A percentile compares a stretch with the other conserved stretches of the same genome.
Conservation (phyloP, 2,888 invertebrate genomes). For the Metopia argyrocephala region DNA sequence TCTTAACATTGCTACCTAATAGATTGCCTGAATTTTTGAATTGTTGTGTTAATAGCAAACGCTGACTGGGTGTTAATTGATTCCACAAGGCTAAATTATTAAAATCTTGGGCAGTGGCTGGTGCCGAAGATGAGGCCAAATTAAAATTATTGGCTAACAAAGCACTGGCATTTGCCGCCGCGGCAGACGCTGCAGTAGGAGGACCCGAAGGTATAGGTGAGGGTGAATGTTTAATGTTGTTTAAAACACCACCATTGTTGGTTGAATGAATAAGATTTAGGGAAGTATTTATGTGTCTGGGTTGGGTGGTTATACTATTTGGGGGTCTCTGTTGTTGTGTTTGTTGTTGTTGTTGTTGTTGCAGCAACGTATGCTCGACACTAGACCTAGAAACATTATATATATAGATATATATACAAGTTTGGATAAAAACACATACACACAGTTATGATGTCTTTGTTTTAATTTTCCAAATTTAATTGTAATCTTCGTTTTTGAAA, state of each 20-base stretch:
- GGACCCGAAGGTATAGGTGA: slow-evolving; percentile 38
- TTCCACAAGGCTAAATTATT: slow-evolving; percentile 76
- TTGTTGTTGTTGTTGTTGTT: slow-evolving; percentile 73
- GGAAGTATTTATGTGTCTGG: slow-evolving; percentile 67
- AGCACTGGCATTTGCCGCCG: slow-evolving; percentile 55
- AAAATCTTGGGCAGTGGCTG: slow-evolving; percentile 68
- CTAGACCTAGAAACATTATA: slow-evolving; percentile 80
- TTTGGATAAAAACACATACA: slow-evolving; percentile 69
- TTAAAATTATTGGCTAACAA: slow-evolving; percentile 70
- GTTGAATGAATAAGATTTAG: slow-evolving; percentile 51
- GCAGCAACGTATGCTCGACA: slow-evolving; percentile 78
- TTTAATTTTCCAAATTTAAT: slow-evolving; percentile 67
- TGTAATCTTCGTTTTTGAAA: slow-evolving; percentile 51
- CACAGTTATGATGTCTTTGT: slow-evolving; percentile 30
- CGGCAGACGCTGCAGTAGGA: slow-evolving; percentile 40
- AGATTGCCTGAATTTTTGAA: slow-evolving; percentile 68
- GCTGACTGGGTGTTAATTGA: slow-evolving; percentile 73
- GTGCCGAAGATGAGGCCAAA: slow-evolving; percentile 69
- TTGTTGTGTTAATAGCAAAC: slow-evolving; percentile 73
- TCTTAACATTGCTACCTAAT: slow-evolving; percentile 30
- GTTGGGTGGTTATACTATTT: slow-evolving; percentile 49
- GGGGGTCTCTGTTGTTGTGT: slow-evolving; percentile 69
- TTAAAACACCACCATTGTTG: slow-evolving; percentile 46
- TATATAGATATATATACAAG: slow-evolving; percentile 71
- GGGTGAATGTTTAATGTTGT: slow-evolving; percentile 42